Evolutionary conservation across 2,113 vertebrate species (phyloP), one percentile per base, ranked within the genome.

Genomic region (Dryoscopus gambensis): DNA sequence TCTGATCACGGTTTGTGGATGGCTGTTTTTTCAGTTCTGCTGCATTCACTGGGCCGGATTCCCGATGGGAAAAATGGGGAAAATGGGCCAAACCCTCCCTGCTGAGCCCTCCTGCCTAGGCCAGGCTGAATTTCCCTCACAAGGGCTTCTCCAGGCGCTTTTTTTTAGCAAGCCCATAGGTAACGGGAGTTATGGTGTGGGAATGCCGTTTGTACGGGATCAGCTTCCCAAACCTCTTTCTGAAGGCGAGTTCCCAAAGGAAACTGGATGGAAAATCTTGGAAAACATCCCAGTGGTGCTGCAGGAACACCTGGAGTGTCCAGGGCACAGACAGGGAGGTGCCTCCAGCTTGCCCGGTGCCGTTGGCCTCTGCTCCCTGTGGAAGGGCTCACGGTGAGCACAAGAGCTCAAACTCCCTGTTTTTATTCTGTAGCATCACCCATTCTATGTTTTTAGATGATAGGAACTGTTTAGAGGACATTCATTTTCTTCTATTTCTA

Each of bases 1-100:
- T 92, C 96, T 27, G 90, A 89, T 96, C 85, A 87, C 0, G 64
- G 56, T 75, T 96, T 53, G 73, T 86, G 42, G 49, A 71, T 64
- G 74, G 49, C 31, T 77, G 80, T 7, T 42, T 67, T 13, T 46
- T 4, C 85, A 40, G 24, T 46, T 37, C 86, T 84, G 21, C 49
- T 57, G 63, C 52, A 17, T 74, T 64, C 75, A 10, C 4, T 63
- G 68, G 81, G 84, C 67, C 63, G 24, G 8, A 55, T 40, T 88
- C 77, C 78, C 71, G 4, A 2, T 20, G 35, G 65, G 49, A 52
- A 40, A 93, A 89, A 31, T 42, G 62, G 77, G 27, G 7, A 4
- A 79, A 79, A 33, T 11, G 59, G 42, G 35, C 14, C 15, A 10
- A 92, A 63, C 20, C 68, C 25, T 65, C 40, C 1, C 11, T 49